Conservation (phyloP, 2,113 vertebrate species). For the Onychostruthus taczanowskii region DNA sequence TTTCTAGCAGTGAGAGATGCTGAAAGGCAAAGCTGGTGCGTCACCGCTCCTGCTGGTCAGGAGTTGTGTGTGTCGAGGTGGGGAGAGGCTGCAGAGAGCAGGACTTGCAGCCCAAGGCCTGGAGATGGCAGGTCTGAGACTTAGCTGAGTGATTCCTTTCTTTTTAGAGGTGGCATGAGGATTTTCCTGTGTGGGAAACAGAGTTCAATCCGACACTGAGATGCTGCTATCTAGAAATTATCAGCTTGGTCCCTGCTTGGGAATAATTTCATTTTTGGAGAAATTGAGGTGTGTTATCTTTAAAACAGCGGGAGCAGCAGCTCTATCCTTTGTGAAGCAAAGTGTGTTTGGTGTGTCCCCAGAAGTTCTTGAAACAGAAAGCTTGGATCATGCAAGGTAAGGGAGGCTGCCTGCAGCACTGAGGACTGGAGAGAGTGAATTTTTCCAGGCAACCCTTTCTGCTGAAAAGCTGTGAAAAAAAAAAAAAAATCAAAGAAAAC, state of each 20-base stretch:
- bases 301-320: background rate
- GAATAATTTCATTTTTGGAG: background rate
- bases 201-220: fast-evolving
- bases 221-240: background rate
- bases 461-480: background rate
- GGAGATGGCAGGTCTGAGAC: slow-evolving; percentile 26
- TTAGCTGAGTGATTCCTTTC: background rate
- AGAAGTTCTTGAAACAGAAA: background rate
- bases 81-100: background rate
- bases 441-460: background rate
- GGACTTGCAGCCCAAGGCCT: slow-evolving; percentile 4
- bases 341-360: background rate
- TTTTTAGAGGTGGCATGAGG: background rate
- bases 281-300: background rate
- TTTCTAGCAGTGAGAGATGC: background rate
- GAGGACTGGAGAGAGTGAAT: background rate
- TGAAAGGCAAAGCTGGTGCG: background rate
- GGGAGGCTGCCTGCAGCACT: background rate
- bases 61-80: fast-evolving
- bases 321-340: background rate
- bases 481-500: background rate
- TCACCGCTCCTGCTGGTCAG: background rate
- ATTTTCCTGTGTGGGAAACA: background rate
- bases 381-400: background rate
- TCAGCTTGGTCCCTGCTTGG: background rate